These are phyloP conservation scores for Drosophila paulistorum DNA, from an alignment of 1,140 invertebrate species.

Conservation along the genomic window DNA sequence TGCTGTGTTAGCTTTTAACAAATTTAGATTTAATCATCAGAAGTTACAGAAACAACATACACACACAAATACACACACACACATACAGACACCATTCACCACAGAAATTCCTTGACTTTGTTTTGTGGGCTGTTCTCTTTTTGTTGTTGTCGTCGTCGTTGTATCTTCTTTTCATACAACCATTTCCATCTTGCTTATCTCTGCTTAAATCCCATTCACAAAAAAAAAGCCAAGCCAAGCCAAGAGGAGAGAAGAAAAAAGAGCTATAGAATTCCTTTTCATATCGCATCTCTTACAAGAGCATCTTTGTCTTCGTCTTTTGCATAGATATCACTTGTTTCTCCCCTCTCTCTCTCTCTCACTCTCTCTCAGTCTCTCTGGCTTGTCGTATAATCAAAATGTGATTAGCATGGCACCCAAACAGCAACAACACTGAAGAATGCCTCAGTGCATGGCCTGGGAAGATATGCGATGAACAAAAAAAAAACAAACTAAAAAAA, in stretches of 20 bases:
- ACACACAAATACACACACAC: constrained; percentile 15
- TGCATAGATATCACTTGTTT: constrained; percentile 41
- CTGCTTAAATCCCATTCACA: constrained; percentile 17
- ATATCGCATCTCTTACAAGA: constrained; percentile 33
- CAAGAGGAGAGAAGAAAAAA: not conserved
- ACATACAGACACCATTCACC: constrained; percentile 5
- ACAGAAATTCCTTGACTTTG: constrained; percentile 13
- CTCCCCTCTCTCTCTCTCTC: not conserved
- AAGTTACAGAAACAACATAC: constrained; percentile 5
- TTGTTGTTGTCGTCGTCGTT: not conserved
- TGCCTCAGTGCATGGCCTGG: constrained; percentile 57
- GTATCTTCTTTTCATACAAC: constrained; percentile 22
- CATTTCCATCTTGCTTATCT: constrained; percentile 17
- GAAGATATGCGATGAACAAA: constrained; percentile 46
- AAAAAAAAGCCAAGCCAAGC: not conserved
- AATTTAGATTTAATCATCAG: constrained; percentile 13
- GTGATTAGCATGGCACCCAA: constrained; percentile 56
- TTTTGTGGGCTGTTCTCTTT: not conserved
- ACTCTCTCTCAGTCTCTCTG: not conserved
- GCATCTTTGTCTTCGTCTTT: constrained; percentile 32
- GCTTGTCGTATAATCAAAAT: constrained; percentile 57
- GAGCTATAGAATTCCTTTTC: constrained; percentile 17
- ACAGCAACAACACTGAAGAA: constrained; percentile 29
- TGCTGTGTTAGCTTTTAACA: constrained; percentile 10
- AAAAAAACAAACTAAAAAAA: not conserved